phyloP scores from a whole-genome alignment of 2,797 vertebrate genomes.

The Eutrigla gurnardus region DNA sequence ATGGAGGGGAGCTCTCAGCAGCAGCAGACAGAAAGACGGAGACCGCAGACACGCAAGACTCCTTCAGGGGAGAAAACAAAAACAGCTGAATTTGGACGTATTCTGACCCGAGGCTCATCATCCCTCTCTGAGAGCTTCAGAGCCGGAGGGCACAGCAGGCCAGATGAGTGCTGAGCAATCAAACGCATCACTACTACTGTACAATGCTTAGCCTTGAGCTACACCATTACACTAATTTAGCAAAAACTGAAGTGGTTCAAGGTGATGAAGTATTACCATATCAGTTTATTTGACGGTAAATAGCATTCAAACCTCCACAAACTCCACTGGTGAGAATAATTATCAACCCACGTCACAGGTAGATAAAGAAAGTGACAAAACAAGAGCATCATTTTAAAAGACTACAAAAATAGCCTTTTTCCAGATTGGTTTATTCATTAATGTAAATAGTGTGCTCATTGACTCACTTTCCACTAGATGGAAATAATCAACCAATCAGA shows the following conservation, averaged over 20 bases:
- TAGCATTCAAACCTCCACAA: not conserved
- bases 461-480: not conserved
- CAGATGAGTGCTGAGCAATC: constrained; percentile 17
- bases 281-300: no score
- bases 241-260: not conserved
- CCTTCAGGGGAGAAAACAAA: constrained; percentile 44
- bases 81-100: constrained; percentile 50
- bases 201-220: not conserved
- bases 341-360: not conserved
- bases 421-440: no score
- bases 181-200: constrained; percentile 14
- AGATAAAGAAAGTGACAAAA: not conserved
- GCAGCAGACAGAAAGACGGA: constrained; percentile 17
- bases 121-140: constrained; percentile 21
- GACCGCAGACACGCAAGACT: constrained; percentile 22
- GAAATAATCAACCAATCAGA: not conserved
- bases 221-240: not conserved
- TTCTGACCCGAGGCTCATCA: constrained; percentile 31
- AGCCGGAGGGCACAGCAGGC: constrained; percentile 11
- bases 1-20: constrained; percentile 39
- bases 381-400: no score
- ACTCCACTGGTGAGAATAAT: no score
- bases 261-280: not conserved
- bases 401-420: no score
- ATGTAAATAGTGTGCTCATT: no score